Evolutionary conservation across 2,113 vertebrate species (phyloP), one percentile per base, ranked within the genome.

Genomic region (Nothocercus nigrocapillus): DNA sequence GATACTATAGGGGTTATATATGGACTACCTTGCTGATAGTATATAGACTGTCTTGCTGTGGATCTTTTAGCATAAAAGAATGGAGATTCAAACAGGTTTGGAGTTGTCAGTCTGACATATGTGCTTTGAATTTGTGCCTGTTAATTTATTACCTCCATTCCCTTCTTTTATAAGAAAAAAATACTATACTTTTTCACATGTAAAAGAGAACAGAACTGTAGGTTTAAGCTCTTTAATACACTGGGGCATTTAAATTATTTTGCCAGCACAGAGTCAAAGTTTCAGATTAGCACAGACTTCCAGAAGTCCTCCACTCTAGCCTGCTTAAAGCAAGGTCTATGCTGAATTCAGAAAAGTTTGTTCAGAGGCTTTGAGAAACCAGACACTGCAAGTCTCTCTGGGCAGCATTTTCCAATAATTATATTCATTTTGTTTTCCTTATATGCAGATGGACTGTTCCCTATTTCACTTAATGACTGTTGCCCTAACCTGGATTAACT

Each of bases 381-480:
- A 54, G 66, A 73, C 17, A 24, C 21, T 45, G 36, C 66, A 79
- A 79, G 19, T 32, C 7, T 68, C 8, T 17, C 22, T 62, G 38
- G 13, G 38, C 30, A 61, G 44, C 4, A 3, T 91, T 86, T 81
- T 75, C 54, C 53, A 15, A 24, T 54, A 38, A 45, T 74, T 38
- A 21, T 6, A 21, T 4, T 40, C 19, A 14, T 34, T 79, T 17
- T 47, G 36, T 36, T 17, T 17, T 15, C 17, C 8, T 68, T 85
- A 40, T 5, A 7, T 40, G 10, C 7, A 47, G 2, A 7, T 2
- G 0, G 68, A 32, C 16, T 47, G 11, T 47, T 45, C 9, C 21
- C 5, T 44, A 8, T 28, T 62, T 47, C 44, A 18, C 67, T 68
- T 68, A 36, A 28, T 25, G 4, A n/a, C 27, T 61, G 14, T n/a